Conservation (phyloP, 2,888 invertebrate genomes). For the Merodon equestris region DNA sequence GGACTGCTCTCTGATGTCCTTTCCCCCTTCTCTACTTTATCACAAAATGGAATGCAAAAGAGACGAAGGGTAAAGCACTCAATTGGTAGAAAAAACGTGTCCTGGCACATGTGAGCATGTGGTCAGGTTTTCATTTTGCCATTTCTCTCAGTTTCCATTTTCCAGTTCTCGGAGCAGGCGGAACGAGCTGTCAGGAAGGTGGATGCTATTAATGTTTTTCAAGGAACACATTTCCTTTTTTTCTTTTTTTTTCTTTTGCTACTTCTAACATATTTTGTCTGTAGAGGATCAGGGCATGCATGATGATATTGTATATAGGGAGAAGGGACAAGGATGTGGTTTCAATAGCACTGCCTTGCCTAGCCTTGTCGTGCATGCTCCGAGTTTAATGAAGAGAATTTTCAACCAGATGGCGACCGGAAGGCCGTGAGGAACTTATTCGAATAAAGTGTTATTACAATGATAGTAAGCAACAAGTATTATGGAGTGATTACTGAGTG, state of each 20-base stretch:
- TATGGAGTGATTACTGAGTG: too few species aligned
- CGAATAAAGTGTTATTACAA: neutral
- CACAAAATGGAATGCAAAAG: slow-evolving; percentile 30
- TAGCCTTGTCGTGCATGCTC: neutral
- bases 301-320: too few species aligned
- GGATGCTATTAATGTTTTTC: slow-evolving; percentile 45
- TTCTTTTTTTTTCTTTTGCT: neutral
- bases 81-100: slow-evolving; percentile 44
- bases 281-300: too few species aligned
- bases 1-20: too few species aligned
- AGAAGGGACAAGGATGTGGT: neutral
- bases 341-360: neutral
- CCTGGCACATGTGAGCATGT: slow-evolving; percentile 27
- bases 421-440: neutral
- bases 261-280: neutral
- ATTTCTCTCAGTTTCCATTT: slow-evolving; percentile 19
- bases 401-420: neutral
- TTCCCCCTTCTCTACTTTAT: slow-evolving; percentile 13
- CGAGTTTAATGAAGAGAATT: slow-evolving; percentile 5
- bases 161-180: neutral
- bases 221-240: too few species aligned
- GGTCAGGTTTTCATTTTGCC: slow-evolving; percentile 8
- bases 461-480: slow-evolving; percentile 5
- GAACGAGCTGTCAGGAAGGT: neutral
- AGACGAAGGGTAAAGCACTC: slow-evolving; percentile 3